These are phyloP conservation scores for Oscheius sp. DNA, from an alignment of 2,888 invertebrate species.

Conservation along the genomic window DNA sequence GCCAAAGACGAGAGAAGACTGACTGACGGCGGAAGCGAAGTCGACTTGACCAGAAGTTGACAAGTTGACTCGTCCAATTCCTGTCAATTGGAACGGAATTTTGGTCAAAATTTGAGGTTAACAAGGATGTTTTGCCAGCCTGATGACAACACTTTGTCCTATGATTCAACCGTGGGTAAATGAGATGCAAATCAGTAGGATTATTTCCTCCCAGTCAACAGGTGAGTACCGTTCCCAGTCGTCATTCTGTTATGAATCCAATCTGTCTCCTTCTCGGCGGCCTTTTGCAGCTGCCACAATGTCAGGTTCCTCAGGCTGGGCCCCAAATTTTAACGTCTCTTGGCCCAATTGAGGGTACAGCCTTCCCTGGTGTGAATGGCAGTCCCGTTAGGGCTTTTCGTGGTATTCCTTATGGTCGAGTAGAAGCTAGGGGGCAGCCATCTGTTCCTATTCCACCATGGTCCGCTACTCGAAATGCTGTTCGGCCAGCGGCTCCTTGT, in stretches of 20 bases:
- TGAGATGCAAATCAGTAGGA: slow-evolving; percentile 4
- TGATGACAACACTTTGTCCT: neutral
- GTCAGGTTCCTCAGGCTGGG: slow-evolving; percentile 6
- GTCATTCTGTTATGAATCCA: slow-evolving; percentile 7
- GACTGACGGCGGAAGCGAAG: no score
- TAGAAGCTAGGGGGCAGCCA: slow-evolving; percentile 7
- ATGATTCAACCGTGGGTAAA: neutral
- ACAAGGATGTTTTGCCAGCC: neutral
- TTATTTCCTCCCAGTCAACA: neutral
- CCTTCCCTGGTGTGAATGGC: slow-evolving; percentile 20
- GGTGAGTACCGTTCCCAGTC: neutral
- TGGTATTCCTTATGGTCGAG: slow-evolving; percentile 27
- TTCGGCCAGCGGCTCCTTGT: slow-evolving; percentile 1
- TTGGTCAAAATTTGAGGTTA: neutral
- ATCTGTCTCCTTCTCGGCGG: slow-evolving; percentile 19
- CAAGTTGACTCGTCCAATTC: no score
- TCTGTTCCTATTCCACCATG: slow-evolving; percentile 5
- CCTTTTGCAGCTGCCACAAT: neutral
- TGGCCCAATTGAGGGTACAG: slow-evolving; percentile 14
- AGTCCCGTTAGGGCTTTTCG: slow-evolving; percentile 10
- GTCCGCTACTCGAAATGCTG: neutral
- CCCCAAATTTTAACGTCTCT: slow-evolving; percentile 7
- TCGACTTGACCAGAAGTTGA: no score
- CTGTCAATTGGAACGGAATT: no score
- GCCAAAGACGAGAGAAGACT: no score